These are phyloP conservation scores for Gambusia yucatana DNA, from an alignment of 2,797 vertebrate species.

Conservation along the genomic window DNA sequence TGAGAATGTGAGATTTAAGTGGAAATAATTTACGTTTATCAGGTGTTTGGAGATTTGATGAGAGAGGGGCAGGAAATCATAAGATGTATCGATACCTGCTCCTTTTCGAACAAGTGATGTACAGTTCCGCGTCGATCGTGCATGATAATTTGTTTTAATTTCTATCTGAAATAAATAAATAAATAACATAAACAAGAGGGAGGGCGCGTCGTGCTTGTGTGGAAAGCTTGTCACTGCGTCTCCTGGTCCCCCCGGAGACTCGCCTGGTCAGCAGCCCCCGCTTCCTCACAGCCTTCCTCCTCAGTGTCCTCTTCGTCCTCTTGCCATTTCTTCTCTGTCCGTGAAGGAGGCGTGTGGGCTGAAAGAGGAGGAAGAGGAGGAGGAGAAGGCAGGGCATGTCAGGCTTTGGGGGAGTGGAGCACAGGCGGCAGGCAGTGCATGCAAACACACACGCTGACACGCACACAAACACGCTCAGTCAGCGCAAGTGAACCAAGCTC, in stretches of 20 bases:
- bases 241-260: constrained; percentile 64
- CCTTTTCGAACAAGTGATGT: too few relatives aligned
- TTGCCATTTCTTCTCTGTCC: constrained; percentile 42
- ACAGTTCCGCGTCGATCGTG: too few relatives aligned
- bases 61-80: too few relatives aligned
- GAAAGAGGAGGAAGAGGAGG: neutral
- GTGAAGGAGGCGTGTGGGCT: constrained; percentile 68
- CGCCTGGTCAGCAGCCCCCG: constrained; percentile 62
- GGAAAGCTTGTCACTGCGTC: constrained; percentile 26
- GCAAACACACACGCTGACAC: constrained; percentile 40
- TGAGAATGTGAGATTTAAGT: too few relatives aligned
- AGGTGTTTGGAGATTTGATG: too few relatives aligned
- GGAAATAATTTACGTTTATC: too few relatives aligned
- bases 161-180: too few relatives aligned
- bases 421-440: constrained; percentile 55
- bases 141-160: too few relatives aligned
- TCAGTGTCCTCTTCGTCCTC: constrained; percentile 46
- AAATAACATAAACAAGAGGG: neutral
- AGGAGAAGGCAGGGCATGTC: constrained; percentile 55
- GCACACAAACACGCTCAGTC: constrained; percentile 69
- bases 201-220: constrained; percentile 17
- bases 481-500: constrained; percentile 76
- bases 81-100: too few relatives aligned
- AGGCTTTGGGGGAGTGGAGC: constrained; percentile 65
- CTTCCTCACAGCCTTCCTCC: constrained; percentile 1